phyloP scores from a whole-genome alignment of 2,888 invertebrate genomes.

The Pyrrhia umbra region DNA sequence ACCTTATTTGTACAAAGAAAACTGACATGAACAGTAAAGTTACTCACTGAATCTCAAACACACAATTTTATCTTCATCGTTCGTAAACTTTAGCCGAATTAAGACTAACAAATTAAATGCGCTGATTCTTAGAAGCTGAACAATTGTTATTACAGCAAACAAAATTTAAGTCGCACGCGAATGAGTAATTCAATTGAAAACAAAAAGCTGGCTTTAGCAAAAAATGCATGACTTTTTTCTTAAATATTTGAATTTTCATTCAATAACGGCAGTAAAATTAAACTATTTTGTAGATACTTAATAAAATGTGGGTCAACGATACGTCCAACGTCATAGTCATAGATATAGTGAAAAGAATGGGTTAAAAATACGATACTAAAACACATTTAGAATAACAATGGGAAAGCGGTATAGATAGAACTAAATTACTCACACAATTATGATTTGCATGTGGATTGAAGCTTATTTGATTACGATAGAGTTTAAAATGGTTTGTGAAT shows the following conservation, averaged over 20 bases:
- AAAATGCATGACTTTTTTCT: background rate
- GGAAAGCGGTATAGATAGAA: constrained; percentile 67
- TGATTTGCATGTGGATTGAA: constrained; percentile 27
- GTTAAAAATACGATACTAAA: constrained; percentile 72
- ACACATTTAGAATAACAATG: constrained; percentile 80
- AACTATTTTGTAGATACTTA: constrained; percentile 47
- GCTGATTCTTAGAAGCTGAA: constrained; percentile 54
- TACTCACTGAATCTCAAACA: constrained; percentile 52
- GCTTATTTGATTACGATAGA: constrained; percentile 46
- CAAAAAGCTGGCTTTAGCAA: constrained; percentile 7
- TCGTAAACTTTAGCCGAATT: constrained; percentile 56
- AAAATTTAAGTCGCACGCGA: constrained; percentile 49
- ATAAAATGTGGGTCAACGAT: constrained; percentile 75
- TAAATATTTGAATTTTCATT: constrained; percentile 11
- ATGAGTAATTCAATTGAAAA: constrained; percentile 31
- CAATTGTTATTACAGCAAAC: constrained; percentile 35
- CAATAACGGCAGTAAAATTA: constrained; percentile 1
- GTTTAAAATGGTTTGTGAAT: constrained; percentile 49
- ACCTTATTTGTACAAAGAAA: constrained; percentile 36
- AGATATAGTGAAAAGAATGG: constrained; percentile 71
- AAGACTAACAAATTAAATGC: constrained; percentile 54
- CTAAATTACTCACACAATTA: constrained; percentile 42
- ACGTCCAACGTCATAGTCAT: constrained; percentile 69
- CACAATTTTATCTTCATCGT: constrained; percentile 48
- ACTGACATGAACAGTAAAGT: constrained; percentile 25